Evolutionary conservation across 1,140 invertebrate genomes (phyloP).

Genomic region (Penaeus indicus): DNA sequence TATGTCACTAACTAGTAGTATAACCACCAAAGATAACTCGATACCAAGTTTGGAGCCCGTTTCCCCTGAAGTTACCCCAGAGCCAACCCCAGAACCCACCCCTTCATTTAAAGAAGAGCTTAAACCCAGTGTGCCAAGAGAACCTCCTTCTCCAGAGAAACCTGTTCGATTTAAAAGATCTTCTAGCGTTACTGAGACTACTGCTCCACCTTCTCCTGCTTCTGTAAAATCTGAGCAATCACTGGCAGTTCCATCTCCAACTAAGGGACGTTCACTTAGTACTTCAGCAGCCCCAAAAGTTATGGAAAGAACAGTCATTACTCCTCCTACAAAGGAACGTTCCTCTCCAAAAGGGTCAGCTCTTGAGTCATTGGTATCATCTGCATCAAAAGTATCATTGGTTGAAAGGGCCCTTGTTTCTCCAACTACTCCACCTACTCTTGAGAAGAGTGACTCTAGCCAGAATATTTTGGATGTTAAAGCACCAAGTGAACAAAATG

Average conservation of each 20-base stretch:
- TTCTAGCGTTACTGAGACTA: background rate
- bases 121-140: too few relatives aligned
- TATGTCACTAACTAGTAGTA: slow-evolving; percentile 48
- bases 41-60: slow-evolving; percentile 43
- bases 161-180: background rate
- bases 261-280: too few relatives aligned
- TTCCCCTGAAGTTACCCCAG: slow-evolving; percentile 19
- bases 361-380: slow-evolving; percentile 40
- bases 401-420: slow-evolving; percentile 21
- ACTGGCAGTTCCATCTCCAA: too few relatives aligned
- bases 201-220: background rate
- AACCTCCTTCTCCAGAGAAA: too few relatives aligned
- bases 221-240: too few relatives aligned
- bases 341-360: slow-evolving; percentile 33
- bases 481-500: slow-evolving; percentile 21
- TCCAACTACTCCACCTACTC: slow-evolving; percentile 14
- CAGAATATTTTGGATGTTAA: background rate
- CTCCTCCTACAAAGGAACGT: slow-evolving; percentile 2
- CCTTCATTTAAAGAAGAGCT: too few relatives aligned
- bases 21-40: slow-evolving; percentile 43
- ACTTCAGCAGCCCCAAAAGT: too few relatives aligned
- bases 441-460: slow-evolving; percentile 13
- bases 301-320: too few relatives aligned
- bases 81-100: too few relatives aligned
- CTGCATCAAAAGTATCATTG: slow-evolving; percentile 36